Percentiles rank a stretch among this genome's conserved stretches.
These are phyloP conservation scores for Troglohyphantes excavatus DNA, from an alignment of 2,888 invertebrate genomes.

Conservation along the genomic window DNA sequence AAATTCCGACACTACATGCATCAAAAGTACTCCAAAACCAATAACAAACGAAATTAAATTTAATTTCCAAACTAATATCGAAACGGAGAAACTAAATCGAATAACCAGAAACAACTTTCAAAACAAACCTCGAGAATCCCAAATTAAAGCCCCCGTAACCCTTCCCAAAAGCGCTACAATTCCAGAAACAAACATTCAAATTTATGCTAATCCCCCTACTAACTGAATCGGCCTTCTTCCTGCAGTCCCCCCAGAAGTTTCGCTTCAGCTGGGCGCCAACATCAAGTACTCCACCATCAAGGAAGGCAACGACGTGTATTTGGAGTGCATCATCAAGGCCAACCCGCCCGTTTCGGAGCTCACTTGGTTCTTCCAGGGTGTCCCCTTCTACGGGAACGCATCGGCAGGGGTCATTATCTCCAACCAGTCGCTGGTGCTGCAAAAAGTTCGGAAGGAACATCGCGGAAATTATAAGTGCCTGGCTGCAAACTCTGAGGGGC, in stretches of 20 bases:
- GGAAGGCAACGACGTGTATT: slow-evolving; percentile 95
- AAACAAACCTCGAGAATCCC: neutral
- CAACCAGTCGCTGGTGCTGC: slow-evolving; percentile 95
- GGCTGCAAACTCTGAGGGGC: slow-evolving; percentile 79
- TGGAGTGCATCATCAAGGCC: slow-evolving; percentile 94
- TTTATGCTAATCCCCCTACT: neutral
- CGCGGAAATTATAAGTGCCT: slow-evolving; percentile 80
- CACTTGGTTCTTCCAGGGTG: slow-evolving; percentile 86
- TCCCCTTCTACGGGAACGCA: slow-evolving; percentile 82
- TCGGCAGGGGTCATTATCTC: slow-evolving; percentile 93
- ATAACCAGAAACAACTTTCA: neutral
- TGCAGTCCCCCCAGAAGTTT: slow-evolving; percentile 92
- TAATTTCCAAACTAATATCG: too few relatives aligned
- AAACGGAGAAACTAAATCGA: too few relatives aligned
- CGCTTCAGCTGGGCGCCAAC: slow-evolving; percentile 91
- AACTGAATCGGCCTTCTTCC: neutral
- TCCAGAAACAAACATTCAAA: neutral
- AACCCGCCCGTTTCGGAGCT: slow-evolving; percentile 93
- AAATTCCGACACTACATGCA: too few relatives aligned
- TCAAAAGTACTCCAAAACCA: too few relatives aligned
- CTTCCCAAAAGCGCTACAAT: neutral
- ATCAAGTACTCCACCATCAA: slow-evolving; percentile 93
- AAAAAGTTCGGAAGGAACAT: slow-evolving; percentile 91
- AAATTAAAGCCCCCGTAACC: neutral
- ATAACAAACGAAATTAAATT: too few relatives aligned